Evolutionary conservation across 2,888 invertebrate genomes (phyloP).

Genomic region (Pocota personata): DNA sequence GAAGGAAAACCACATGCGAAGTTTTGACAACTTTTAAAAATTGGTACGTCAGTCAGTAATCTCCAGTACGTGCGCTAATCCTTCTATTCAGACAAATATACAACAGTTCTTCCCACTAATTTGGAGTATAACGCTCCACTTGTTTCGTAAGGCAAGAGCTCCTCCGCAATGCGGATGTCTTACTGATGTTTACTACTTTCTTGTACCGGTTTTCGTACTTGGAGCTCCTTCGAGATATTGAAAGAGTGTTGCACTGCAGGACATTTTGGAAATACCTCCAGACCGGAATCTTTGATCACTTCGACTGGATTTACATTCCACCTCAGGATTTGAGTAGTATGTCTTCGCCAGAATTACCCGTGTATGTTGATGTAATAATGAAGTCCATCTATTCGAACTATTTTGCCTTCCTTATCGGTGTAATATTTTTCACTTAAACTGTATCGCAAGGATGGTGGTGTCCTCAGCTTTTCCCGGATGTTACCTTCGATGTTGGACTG

Average conservation of each 20-base stretch:
- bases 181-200: background rate
- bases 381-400: conserved; percentile 1
- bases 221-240: background rate
- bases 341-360: background rate
- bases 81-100: no score
- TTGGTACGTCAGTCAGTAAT: no score
- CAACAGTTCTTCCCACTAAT: no score
- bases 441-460: no score
- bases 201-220: background rate
- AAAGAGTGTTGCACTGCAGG: no score
- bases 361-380: background rate
- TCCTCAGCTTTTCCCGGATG: no score
- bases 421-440: no score
- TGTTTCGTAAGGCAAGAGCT: background rate
- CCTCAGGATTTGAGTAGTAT: background rate
- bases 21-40: no score
- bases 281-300: background rate
- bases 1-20: no score
- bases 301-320: background rate
- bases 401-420: conserved; percentile 7
- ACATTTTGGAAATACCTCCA: background rate
- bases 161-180: background rate
- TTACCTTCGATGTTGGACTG: no score
- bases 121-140: background rate
- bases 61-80: no score